Base-by-base conservation (phyloP, 35 echinoderm and acorn worm genomes). In the Hemicentrotus pulcherrimus region DNA sequence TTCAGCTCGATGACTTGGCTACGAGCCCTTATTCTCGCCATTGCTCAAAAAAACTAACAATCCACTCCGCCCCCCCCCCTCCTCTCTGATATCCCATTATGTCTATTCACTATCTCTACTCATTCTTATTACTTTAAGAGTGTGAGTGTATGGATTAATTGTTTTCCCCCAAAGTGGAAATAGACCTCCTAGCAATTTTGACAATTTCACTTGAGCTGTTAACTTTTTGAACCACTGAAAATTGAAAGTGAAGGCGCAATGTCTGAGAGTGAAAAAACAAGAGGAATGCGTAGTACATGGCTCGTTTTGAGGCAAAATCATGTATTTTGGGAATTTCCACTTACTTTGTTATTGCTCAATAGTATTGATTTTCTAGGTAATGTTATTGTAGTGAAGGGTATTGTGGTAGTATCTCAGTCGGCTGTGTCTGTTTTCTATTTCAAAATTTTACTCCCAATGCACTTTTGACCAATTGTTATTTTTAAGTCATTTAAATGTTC, bases 101-200 rank as follows among this genome's bases (percentile, higher is more conserved):
- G 19, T 28, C 28, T 28, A 14, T 55, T 55, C 50, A 12, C 10
- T 55, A 41, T 41, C 50, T 55, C 11, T 55, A 9, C 9, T 55
- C 1, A 22, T 78, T 78, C 7, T 6, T 78, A 78, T 78, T 78
- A 28, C 65, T 78, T 59, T 59, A 59, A 59, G 16, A 59, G 52
- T 59, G 65, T 22, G 65, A 78, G 22, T 78, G 24, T 78, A 78
- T 78, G 65, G 65, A 78, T 78, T 78, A 78, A 78, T 78, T 78
- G 65, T 78, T 78, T 78, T 78, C 65, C 65, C 65, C 65, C 5
- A 78, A 78, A 78, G 65, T 78, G 65, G 65, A n/a, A n/a, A 28
- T 78, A 78, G 65, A n/a, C 65, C 65, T 78, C 65, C 65, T 78
- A 78, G 65, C 65, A 78, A 78, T 78, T 78, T 78, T 78, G 65